Conservation (phyloP, 2,797 vertebrate species). For the Labroides dimidiatus region DNA sequence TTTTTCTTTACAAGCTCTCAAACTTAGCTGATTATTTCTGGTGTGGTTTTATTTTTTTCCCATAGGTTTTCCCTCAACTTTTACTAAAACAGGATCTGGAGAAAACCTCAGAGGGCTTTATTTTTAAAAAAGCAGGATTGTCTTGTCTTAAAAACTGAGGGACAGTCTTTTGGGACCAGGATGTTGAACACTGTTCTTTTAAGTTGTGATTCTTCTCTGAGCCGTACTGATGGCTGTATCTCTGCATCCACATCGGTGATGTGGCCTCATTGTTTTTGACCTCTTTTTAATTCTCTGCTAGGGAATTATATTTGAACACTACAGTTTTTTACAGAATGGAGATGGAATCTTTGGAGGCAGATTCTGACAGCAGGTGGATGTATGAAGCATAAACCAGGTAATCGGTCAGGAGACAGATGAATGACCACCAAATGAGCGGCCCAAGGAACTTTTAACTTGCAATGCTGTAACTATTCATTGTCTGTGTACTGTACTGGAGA, state of each 20-base stretch:
- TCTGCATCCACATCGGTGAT: constrained; percentile 13
- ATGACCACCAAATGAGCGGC: constrained; percentile 22
- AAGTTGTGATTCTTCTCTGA: constrained; percentile 27
- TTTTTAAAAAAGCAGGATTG: constrained; percentile 3
- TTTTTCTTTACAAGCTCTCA: constrained; percentile 40
- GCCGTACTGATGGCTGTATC: constrained; percentile 27
- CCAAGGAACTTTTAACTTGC: constrained; percentile 50
- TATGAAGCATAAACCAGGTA: constrained; percentile 38
- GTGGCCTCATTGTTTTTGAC: constrained; percentile 24
- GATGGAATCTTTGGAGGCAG: constrained; percentile 19
- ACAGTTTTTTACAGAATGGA: constrained; percentile 45
- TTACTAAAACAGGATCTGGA: constrained; percentile 29
- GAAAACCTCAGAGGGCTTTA: constrained; percentile 34
- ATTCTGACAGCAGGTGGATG: constrained; percentile 58
- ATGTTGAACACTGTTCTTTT: constrained; percentile 29
- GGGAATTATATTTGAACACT: constrained; percentile 42
- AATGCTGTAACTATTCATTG: constrained; percentile 63
- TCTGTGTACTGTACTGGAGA: constrained; percentile 67
- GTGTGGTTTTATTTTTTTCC: constrained; percentile 46
- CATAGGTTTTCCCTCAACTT: constrained; percentile 22
- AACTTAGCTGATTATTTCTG: constrained; percentile 36
- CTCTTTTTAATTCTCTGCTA: constrained; percentile 44
- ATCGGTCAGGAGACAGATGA: constrained; percentile 33
- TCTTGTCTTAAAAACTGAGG: constrained; percentile 16
- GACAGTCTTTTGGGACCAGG: constrained; percentile 70